A percentile compares a stretch with the other conserved stretches of the same genome.
phyloP scores from a whole-genome alignment of 64 coral and sea anemone species.

The Acropora tenuis region DNA sequence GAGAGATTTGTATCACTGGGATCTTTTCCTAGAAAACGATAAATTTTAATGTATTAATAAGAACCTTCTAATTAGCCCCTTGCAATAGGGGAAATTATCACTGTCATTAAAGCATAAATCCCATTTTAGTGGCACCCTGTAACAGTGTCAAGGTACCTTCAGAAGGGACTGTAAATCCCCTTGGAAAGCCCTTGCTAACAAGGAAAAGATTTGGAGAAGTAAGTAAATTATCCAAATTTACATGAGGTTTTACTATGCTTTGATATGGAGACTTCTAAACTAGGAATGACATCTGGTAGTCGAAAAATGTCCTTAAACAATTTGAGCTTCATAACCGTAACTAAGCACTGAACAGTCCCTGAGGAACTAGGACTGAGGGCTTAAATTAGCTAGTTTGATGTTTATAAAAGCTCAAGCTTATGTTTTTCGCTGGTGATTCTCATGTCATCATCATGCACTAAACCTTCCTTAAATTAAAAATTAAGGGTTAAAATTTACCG shows the following conservation, averaged over 20 bases:
- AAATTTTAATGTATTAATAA: background rate
- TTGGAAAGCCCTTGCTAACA: background rate
- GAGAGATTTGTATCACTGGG: background rate
- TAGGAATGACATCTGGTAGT: background rate
- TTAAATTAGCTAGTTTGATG: background rate
- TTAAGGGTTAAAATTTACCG: conserved; percentile 23
- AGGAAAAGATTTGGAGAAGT: background rate
- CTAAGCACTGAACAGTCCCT: background rate
- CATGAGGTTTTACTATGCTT: background rate
- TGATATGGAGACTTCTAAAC: background rate
- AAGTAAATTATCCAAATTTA: background rate
- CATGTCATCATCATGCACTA: background rate
- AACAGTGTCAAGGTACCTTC: background rate
- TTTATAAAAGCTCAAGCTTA: background rate
- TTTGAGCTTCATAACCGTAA: background rate
- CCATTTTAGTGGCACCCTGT: background rate
- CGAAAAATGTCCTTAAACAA: background rate
- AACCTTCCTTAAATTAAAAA: background rate
- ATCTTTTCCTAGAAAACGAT: conserved; percentile 25
- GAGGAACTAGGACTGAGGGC: background rate
- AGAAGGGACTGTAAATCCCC: too few species aligned
- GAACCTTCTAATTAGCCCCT: background rate
- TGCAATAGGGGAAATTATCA: background rate
- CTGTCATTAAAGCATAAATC: background rate
- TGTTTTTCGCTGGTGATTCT: background rate